These are phyloP conservation scores for Lysandra bellargus DNA, from an alignment of 2,888 invertebrate species.

Conservation along the genomic window DNA sequence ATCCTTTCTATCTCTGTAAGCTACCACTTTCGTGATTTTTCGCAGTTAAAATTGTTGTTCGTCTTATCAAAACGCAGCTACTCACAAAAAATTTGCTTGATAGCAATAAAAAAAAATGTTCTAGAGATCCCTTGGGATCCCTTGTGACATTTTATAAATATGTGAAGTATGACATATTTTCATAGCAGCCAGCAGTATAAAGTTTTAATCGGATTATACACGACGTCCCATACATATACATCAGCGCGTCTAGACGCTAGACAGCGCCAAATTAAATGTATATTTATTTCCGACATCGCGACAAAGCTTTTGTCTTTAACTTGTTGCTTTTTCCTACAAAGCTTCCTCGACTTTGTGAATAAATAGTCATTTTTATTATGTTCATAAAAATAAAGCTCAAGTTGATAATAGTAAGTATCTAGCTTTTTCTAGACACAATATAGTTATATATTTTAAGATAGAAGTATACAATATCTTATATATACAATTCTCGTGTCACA, in stretches of 20 bases:
- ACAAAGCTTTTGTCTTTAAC: conserved; percentile 26
- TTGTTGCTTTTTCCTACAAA: conserved; percentile 25
- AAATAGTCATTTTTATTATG: neutral
- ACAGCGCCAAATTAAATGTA: conserved; percentile 29
- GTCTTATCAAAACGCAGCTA: too few species aligned
- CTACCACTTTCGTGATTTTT: too few species aligned
- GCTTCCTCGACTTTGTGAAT: neutral
- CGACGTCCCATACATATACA: conserved; percentile 15
- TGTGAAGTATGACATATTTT: neutral
- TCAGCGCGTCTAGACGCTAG: conserved; percentile 22
- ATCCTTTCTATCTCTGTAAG: too few species aligned
- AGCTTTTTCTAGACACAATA: neutral
- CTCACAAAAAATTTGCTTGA: too few species aligned
- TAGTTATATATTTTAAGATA: too few species aligned
- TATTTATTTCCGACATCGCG: conserved; percentile 11
- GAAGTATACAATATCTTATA: too few species aligned
- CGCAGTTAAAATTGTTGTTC: too few species aligned
- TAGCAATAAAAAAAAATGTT: too few species aligned
- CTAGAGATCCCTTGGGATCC: too few species aligned
- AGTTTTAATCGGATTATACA: neutral
- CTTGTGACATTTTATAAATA: neutral
- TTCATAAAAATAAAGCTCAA: neutral
- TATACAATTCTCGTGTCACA: too few species aligned
- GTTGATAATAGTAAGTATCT: neutral
- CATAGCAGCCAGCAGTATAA: neutral